Evolutionary conservation across 2,888 invertebrate genomes (phyloP).

Genomic region (Linhomoeus sp.): DNA sequence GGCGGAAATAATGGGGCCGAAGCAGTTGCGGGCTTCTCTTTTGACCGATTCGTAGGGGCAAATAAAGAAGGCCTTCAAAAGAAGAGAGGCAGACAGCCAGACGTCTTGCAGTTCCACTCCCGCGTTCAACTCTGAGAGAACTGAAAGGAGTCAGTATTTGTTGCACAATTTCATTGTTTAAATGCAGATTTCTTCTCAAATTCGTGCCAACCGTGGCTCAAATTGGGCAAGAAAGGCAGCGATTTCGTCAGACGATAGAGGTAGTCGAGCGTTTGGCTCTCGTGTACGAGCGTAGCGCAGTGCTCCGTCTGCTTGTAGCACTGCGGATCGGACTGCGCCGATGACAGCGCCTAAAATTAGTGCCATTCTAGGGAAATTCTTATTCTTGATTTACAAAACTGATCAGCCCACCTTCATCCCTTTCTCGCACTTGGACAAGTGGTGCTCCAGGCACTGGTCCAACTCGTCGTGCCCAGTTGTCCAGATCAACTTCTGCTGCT

Average conservation of each 20-base stretch:
- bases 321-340: too few species aligned
- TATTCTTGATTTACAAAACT: too few species aligned
- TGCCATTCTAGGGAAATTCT: too few species aligned
- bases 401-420: conserved; percentile 11
- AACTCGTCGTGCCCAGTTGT: conserved; percentile 17
- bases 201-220: conserved; percentile 11
- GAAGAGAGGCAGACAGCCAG: conserved; percentile 19
- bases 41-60: conserved; percentile 15
- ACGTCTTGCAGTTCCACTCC: conserved; percentile 18
- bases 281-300: conserved; percentile 32
- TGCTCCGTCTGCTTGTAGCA: conserved; percentile 34
- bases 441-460: conserved; percentile 19
- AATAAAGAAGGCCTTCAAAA: conserved; percentile 12
- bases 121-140: conserved; percentile 17
- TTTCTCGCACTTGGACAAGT: conserved; percentile 11
- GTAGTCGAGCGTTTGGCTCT: conserved; percentile 32
- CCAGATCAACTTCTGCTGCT: too few species aligned
- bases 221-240: conserved; percentile 16
- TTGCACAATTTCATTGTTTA: too few species aligned
- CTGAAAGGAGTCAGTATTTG: conserved; percentile 8
- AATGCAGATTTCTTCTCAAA: too few species aligned
- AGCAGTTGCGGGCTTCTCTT: conserved; percentile 4
- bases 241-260: conserved; percentile 29
- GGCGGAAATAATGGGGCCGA: conserved; percentile 7
- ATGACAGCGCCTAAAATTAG: too few species aligned